phyloP scores from a whole-genome alignment of 2,888 invertebrate species.

The Habroteleia sp. region DNA sequence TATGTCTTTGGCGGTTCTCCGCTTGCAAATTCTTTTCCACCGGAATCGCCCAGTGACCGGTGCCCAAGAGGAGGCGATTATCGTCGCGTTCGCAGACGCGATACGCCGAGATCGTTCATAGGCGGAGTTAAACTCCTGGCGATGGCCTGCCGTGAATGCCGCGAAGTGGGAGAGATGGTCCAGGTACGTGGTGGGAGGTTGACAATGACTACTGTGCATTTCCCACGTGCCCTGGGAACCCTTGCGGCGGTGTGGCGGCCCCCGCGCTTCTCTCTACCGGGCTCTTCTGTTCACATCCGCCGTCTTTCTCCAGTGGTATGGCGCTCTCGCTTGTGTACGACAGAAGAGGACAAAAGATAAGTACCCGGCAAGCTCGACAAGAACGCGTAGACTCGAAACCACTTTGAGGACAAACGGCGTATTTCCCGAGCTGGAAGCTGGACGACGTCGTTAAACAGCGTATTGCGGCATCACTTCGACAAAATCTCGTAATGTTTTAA shows the following conservation, averaged over 20 bases:
- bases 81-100: slow-evolving; percentile 70
- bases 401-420: slow-evolving; percentile 57
- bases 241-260: slow-evolving; percentile 81
- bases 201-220: slow-evolving; percentile 84
- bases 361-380: slow-evolving; percentile 33
- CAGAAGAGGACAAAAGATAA: slow-evolving; percentile 25
- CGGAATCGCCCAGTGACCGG: slow-evolving; percentile 59
- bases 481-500: slow-evolving; percentile 54
- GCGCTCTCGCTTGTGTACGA: slow-evolving; percentile 37
- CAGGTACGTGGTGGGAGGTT: slow-evolving; percentile 77
- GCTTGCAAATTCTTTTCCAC: slow-evolving; percentile 58
- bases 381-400: slow-evolving; percentile 64
- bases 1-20: slow-evolving; percentile 61
- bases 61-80: slow-evolving; percentile 64
- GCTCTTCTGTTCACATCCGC: slow-evolving; percentile 61
- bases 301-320: slow-evolving; percentile 61
- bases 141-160: slow-evolving; percentile 66
- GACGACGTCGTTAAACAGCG: slow-evolving; percentile 58
- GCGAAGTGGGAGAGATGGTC: slow-evolving; percentile 75
- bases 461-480: slow-evolving; percentile 55
- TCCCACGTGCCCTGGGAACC: slow-evolving; percentile 84
- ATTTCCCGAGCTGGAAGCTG: slow-evolving; percentile 61
- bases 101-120: slow-evolving; percentile 71
- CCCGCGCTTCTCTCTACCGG: slow-evolving; percentile 74
- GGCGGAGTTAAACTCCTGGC: slow-evolving; percentile 73